phyloP scores from a whole-genome alignment of 1,140 invertebrate genomes.

The Cyclina sinensis region DNA sequence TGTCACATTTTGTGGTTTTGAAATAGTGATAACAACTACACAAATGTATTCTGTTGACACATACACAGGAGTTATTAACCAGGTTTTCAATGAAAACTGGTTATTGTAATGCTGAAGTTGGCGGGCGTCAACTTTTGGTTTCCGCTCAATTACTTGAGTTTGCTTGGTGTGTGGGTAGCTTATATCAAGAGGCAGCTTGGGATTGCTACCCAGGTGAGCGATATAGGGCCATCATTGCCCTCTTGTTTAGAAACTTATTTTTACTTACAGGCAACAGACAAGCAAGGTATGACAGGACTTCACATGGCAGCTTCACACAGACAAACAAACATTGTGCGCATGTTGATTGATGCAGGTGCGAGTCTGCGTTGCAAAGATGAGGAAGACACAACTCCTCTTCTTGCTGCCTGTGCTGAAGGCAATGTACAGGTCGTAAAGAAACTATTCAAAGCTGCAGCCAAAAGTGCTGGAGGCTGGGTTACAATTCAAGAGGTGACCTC shows the following conservation, averaged over 20 bases:
- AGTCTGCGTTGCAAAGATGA: conserved; percentile 87
- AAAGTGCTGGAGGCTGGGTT: conserved; percentile 77
- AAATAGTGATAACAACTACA: too few relatives aligned
- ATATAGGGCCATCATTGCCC: too few relatives aligned
- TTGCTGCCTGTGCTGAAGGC: conserved; percentile 86
- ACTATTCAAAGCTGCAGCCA: conserved; percentile 83
- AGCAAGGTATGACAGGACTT: conserved; percentile 90
- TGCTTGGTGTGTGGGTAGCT: too few relatives aligned
- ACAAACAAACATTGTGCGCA: conserved; percentile 91
- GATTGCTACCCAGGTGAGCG: too few relatives aligned
- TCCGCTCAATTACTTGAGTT: too few relatives aligned
- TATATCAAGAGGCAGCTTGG: too few relatives aligned
- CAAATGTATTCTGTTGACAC: too few relatives aligned
- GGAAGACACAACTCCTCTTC: conserved; percentile 86
- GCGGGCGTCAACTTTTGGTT: too few relatives aligned
- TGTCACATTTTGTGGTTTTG: too few relatives aligned
- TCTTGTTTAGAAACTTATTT: neutral
- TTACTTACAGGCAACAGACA: conserved; percentile 84
- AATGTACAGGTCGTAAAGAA: conserved; percentile 83
- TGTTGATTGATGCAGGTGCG: conserved; percentile 91
- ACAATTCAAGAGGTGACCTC: conserved; percentile 79
- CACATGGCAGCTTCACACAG: conserved; percentile 94
- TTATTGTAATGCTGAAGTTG: too few relatives aligned
- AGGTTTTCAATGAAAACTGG: too few relatives aligned
- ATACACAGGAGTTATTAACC: too few relatives aligned